Conservation (phyloP, 2,113 vertebrate species). For the Gymnocephalus cernua region DNA sequence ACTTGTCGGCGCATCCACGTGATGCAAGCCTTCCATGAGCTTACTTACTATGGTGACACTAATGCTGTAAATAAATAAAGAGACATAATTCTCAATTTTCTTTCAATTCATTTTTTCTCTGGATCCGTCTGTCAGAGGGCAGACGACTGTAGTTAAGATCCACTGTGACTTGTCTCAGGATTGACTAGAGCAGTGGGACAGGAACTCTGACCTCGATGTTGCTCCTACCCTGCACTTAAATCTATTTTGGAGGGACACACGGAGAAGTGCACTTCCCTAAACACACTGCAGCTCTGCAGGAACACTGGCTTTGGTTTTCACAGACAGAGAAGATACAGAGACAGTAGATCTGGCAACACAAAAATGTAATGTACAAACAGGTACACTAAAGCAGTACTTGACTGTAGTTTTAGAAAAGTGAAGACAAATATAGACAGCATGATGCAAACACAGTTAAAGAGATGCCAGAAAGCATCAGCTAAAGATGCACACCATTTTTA, state of each 20-base stretch:
- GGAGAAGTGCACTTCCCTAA: conserved; percentile 56
- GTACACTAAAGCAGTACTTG: not conserved
- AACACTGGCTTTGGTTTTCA: conserved; percentile 21
- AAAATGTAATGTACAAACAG: conserved; percentile 11
- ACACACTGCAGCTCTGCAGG: conserved; percentile 51
- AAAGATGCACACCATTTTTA: not conserved
- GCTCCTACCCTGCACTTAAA: conserved; percentile 85
- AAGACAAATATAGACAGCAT: not conserved
- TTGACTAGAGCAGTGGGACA: conserved; percentile 70
- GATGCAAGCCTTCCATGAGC: too few species aligned
- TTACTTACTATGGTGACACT: too few species aligned
- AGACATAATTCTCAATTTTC: too few species aligned
- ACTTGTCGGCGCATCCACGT: too few species aligned
- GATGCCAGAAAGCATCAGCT: not conserved
- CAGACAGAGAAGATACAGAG: conserved; percentile 34
- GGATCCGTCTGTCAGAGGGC: conserved; percentile 6
- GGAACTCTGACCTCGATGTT: conserved; percentile 71
- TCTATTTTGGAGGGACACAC: conserved; percentile 83
- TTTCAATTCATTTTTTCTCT: not conserved
- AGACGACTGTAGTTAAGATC: conserved; percentile 32
- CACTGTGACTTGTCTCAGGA: conserved; percentile 52
- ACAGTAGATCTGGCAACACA: conserved; percentile 35
- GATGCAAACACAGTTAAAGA: not conserved
- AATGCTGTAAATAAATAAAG: too few species aligned
- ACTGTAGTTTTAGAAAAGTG: not conserved